Percentiles rank a stretch among this genome's conserved stretches.
Conservation (phyloP, 2,113 vertebrate species). For the Capricornis sumatraensis region DNA sequence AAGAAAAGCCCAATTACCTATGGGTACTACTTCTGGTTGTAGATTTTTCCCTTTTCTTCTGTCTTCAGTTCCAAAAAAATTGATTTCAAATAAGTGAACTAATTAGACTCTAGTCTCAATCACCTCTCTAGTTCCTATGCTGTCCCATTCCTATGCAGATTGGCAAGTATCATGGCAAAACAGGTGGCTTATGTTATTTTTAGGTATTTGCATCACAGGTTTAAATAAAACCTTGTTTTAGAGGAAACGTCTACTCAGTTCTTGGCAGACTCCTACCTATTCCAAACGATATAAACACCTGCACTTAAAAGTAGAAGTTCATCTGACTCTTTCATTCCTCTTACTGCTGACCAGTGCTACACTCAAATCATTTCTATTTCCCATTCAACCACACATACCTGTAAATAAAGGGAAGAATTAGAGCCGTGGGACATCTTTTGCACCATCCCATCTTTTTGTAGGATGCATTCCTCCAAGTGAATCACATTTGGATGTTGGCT, state of each 20-base stretch:
- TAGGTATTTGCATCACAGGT: conserved; percentile 62
- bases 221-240: conserved; percentile 22
- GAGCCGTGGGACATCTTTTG: conserved; percentile 97
- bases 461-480: conserved; percentile 96
- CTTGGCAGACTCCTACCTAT: background rate
- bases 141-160: conserved; percentile 39
- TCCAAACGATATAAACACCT: conserved; percentile 30
- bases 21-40: background rate
- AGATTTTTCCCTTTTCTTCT: conserved; percentile 18
- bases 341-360: conserved; percentile 3
- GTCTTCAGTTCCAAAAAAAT: background rate
- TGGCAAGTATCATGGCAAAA: conserved; percentile 45
- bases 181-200: conserved; percentile 67
- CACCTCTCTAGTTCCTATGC: background rate
- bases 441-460: conserved; percentile 95
- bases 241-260: conserved; percentile 1
- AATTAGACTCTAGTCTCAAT: conserved; percentile 18
- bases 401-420: conserved; percentile 93
- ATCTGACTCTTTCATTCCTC: background rate
- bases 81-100: conserved; percentile 38
- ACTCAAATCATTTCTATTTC: conserved; percentile 20
- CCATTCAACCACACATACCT: conserved; percentile 82
- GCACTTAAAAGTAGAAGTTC: conserved; percentile 20
- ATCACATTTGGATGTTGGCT: conserved; percentile 98
- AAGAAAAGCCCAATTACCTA: conserved; percentile 23